Percentiles rank a stretch among this genome's conserved stretches.
Evolutionary conservation across 2,113 vertebrate genomes (phyloP).

Genomic region (Sporophila hypoxantha): DNA sequence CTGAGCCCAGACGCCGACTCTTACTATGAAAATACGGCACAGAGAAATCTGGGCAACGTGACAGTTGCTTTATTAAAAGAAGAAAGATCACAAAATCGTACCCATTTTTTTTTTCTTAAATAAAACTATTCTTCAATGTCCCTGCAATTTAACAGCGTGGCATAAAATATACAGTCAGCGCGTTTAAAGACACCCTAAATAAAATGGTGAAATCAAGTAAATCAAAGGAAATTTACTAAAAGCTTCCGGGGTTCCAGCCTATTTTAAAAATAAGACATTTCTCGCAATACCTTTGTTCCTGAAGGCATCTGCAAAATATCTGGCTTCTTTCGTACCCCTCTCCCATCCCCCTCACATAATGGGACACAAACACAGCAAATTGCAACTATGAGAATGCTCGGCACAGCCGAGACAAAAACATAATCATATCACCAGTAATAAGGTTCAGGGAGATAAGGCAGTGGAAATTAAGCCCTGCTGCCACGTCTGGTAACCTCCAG

Average conservation of each 20-base stretch:
- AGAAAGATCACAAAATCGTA: background rate
- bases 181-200: background rate
- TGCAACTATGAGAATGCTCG: constrained; percentile 18
- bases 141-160: background rate
- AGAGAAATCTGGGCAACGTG: background rate
- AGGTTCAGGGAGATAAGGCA: constrained; percentile 26
- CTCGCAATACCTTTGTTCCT: background rate
- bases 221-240: constrained; percentile 7
- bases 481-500: constrained; percentile 28
- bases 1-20: background rate
- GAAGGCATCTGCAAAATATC: constrained; percentile 49
- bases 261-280: background rate
- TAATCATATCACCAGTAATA: constrained; percentile 11
- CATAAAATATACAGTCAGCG: background rate
- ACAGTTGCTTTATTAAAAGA: constrained; percentile 16
- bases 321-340: background rate
- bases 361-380: constrained; percentile 46
- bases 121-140: background rate
- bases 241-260: background rate
- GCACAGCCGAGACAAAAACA: background rate
- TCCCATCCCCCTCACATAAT: constrained; percentile 43
- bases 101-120: background rate
- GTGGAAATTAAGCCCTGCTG: constrained; percentile 44
- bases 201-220: background rate
- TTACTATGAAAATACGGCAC: constrained; percentile 7